Base-by-base conservation (phyloP, 2,888 invertebrate genomes). In the Thecophora atra region DNA sequence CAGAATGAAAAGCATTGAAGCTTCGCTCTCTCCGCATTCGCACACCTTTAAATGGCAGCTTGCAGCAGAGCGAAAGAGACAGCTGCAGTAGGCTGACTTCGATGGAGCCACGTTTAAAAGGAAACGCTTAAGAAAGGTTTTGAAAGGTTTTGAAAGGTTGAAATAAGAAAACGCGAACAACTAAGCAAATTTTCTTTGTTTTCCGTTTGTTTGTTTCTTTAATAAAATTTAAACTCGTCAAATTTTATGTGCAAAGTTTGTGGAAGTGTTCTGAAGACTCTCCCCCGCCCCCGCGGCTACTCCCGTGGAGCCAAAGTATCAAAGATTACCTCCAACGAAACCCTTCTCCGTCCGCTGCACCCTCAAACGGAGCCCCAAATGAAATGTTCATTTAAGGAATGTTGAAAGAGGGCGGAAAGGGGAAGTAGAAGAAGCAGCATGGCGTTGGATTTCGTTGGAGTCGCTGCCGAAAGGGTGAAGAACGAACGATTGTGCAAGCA, bases 161-260 rank as follows among this genome's bases (percentile, higher is more conserved):
- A n/a, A n/a, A n/a, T n/a, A n/a, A n/a, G n/a, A n/a, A n/a, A n/a
- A n/a, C n/a, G n/a, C n/a, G n/a, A n/a, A n/a, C n/a, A n/a, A n/a
- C n/a, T n/a, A n/a, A n/a, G n/a, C n/a, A n/a, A n/a, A n/a, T n/a
- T n/a, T n/a, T n/a, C n/a, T n/a, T n/a, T n/a, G 37, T 52, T 74
- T 74, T 66, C 68, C n/a, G n/a, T n/a, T 68, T 72, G 66, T 72
- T 72, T 75, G 71, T 73, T 52, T 74, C 71, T 72, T 75, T 73
- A 77, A 74, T 74, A 76, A 73, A 77, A 76, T 78, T 78, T 76
- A 75, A 75, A 75, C 75, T 73, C 76, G 76, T 76, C 76, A 75
- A 76, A 76, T 77, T 78, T 78, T 77, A 78, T 76, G 76, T 74
- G 74, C 52, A 76, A 78, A 78, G 77, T 78, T 78, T 76, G 72